phyloP scores from a whole-genome alignment of 2,888 invertebrate species.

The Drosophila gaucha region DNA sequence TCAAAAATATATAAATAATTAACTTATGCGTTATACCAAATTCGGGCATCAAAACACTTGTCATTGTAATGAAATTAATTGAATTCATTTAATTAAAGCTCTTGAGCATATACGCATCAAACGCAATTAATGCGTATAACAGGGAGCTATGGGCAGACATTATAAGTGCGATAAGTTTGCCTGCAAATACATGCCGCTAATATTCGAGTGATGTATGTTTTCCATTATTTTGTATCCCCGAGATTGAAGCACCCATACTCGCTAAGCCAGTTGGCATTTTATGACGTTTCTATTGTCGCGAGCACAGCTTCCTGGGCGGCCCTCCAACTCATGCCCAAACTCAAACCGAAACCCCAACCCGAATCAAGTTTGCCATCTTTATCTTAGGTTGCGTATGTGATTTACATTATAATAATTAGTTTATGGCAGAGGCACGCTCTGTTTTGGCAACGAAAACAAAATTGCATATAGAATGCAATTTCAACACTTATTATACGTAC shows the following conservation, averaged over 20 bases:
- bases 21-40: background rate
- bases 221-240: slow-evolving; percentile 12
- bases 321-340: background rate
- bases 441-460: slow-evolving; percentile 48
- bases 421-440: slow-evolving; percentile 50
- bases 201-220: slow-evolving; percentile 22
- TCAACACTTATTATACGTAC: slow-evolving; percentile 62
- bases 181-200: slow-evolving; percentile 12
- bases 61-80: slow-evolving; percentile 8
- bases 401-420: slow-evolving; percentile 68
- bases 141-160: slow-evolving; percentile 6
- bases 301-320: slow-evolving; percentile 25
- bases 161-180: slow-evolving; percentile 15
- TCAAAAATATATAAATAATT: background rate
- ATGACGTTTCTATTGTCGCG: slow-evolving; percentile 33
- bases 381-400: slow-evolving; percentile 46
- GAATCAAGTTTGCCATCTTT: slow-evolving; percentile 16
- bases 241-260: slow-evolving; percentile 6
- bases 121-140: slow-evolving; percentile 1
- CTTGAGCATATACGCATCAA: background rate
- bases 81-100: slow-evolving; percentile 3
- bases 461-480: slow-evolving; percentile 69
- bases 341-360: slow-evolving; percentile 2
- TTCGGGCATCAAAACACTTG: slow-evolving; percentile 4
- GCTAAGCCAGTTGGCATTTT: slow-evolving; percentile 37